A percentile compares a stretch with the other conserved stretches of the same genome.
These are phyloP conservation scores for Chelon labrosus DNA, from an alignment of 2,797 vertebrate species.

Conservation along the genomic window DNA sequence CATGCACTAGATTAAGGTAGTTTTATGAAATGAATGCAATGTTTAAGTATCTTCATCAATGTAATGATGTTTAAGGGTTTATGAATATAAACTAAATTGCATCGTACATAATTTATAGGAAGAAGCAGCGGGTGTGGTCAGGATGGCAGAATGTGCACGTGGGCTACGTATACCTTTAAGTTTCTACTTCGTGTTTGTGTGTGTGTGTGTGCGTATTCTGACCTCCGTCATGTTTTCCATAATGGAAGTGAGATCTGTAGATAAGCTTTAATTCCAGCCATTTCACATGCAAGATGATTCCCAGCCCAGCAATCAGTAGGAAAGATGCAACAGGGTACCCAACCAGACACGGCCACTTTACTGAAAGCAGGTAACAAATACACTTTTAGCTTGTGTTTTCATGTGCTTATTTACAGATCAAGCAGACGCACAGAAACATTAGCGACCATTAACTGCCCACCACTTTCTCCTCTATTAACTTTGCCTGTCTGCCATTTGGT, in stretches of 20 bases:
- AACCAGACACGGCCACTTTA: slow-evolving; percentile 45
- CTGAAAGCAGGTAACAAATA: slow-evolving; percentile 53
- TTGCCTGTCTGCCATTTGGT: too few species aligned
- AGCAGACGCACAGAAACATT: too few species aligned
- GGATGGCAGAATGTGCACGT: not conserved
- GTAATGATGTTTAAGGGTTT: not conserved
- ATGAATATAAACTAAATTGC: not conserved
- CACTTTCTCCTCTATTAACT: too few species aligned
- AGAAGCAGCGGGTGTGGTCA: not conserved
- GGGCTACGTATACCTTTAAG: not conserved
- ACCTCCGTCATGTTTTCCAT: slow-evolving; percentile 52
- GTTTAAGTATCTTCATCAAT: not conserved
- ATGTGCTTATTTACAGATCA: not conserved
- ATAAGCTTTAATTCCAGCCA: slow-evolving; percentile 89
- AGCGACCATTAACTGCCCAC: too few species aligned
- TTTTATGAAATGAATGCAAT: not conserved
- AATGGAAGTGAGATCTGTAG: slow-evolving; percentile 80
- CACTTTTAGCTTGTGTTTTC: not conserved
- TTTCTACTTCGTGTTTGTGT: not conserved
- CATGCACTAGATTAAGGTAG: not conserved
- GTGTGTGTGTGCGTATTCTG: slow-evolving; percentile 10
- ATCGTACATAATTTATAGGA: too few species aligned
- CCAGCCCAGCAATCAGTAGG: slow-evolving; percentile 63
- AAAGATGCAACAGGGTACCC: slow-evolving; percentile 66
- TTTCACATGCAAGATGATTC: slow-evolving; percentile 75